Evolutionary conservation across 2,797 vertebrate genomes (phyloP), one percentile per base, ranked within the genome.

Genomic region (Tinamus major): DNA sequence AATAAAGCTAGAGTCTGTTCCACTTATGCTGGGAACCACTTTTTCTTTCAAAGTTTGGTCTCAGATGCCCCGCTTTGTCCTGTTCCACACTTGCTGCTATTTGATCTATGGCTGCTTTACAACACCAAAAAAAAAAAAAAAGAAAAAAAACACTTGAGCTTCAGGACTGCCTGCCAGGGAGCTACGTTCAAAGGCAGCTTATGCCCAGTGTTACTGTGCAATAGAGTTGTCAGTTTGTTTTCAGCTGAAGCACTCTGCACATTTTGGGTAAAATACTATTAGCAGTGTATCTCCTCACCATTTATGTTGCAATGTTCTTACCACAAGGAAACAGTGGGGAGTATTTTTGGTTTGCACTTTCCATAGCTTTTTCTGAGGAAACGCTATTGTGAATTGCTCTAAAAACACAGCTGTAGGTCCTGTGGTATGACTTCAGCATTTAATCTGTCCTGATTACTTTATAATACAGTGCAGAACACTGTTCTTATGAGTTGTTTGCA

Each of bases 281-380:
- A 70, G 70, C 49, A 62, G 6, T n/a, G 13, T 63, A n/a, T 63
- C 67, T 87, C 81, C 84, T 67, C 37, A 16, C 39, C 35, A 33
- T 75, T 81, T 85, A 48, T 63, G 6, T 65, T 91, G 75, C 75
- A 86, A 48, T 27, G 53, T 69, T 69, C 70, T 84, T 68, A 58
- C 70, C 39, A 48, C 42, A 81, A 64, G 71, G 19, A 55, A 95
- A 89, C 58, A 53, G 63, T 9, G 8, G 71, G 67, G 35, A 76
- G 23, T 39, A 64, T 71, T 91, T 92, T 78, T 85, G 33, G 42
- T 81, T 91, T 87, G 75, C 46, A 51, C 76, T 82, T 85, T 72
- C 85, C 63, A 19, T 17, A 76, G 63, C 44, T 71, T 85, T 69
- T 84, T 81, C 29, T 75, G 67, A 85, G 55, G 76, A 82, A 89